Evolutionary conservation across 53 echinoderm and acorn worm genomes (phyloP).

Genomic region (Arbacia lixula): DNA sequence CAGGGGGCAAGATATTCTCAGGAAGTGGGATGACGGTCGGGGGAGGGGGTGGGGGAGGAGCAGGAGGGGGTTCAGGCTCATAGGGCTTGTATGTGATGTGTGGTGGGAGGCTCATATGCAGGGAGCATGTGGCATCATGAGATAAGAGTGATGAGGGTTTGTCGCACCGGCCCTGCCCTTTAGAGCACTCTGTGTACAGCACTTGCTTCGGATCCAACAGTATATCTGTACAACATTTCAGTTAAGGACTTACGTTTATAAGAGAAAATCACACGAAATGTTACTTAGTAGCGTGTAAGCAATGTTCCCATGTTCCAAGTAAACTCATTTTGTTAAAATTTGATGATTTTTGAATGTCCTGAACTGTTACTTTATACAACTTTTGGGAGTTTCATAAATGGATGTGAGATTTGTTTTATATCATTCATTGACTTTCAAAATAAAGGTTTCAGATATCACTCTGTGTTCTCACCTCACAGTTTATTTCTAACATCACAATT

Average conservation of each 20-base stretch:
- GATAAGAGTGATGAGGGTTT: slow-evolving; percentile 65
- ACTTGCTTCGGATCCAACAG: slow-evolving; percentile 76
- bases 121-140: slow-evolving; percentile 57
- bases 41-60: slow-evolving; percentile 15
- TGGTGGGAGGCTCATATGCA: slow-evolving; percentile 61
- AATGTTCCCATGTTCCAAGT: no score
- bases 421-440: no score
- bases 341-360: no score
- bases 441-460: no score
- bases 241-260: slow-evolving; percentile 1
- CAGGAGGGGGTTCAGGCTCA: slow-evolving; percentile 37
- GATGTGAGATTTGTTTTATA: no score
- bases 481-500: no score
- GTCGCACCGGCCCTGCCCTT: slow-evolving; percentile 59
- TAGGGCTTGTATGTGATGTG: slow-evolving; percentile 34
- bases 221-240: slow-evolving; percentile 51
- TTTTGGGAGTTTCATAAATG: no score
- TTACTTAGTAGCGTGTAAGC: no score
- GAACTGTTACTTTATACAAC: no score
- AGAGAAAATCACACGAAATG: slow-evolving; percentile 8
- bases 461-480: no score
- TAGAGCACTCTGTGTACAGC: slow-evolving; percentile 66
- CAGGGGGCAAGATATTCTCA: slow-evolving; percentile 19
- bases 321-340: no score
- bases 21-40: slow-evolving; percentile 35